These are phyloP conservation scores for Propithecus coquereli DNA, from an alignment of 2,113 vertebrate genomes.

Conservation along the genomic window DNA sequence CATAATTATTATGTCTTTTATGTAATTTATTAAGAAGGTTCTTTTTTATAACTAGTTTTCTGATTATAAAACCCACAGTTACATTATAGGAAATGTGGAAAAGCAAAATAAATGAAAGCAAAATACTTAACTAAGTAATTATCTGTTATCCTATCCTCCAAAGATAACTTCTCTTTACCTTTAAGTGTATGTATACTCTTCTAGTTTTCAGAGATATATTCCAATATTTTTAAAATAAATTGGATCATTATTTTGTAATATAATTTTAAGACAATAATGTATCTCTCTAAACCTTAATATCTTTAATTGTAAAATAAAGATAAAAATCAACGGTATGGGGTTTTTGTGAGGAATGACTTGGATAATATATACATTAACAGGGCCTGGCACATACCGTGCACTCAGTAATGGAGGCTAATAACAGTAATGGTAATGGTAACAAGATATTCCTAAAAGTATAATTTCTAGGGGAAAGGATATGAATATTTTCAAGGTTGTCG, in stretches of 20 bases:
- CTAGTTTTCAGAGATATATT: not conserved
- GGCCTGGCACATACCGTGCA: not conserved
- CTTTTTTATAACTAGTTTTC: not conserved
- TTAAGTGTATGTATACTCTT: not conserved
- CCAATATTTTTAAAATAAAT: not conserved
- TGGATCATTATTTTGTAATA: constrained; percentile 1
- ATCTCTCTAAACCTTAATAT: not conserved
- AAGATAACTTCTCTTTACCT: constrained; percentile 2
- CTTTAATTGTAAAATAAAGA: constrained; percentile 15
- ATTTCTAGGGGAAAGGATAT: not conserved
- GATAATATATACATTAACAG: not conserved
- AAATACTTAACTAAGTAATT: not conserved
- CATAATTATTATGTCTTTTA: not conserved
- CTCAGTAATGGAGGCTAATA: not conserved
- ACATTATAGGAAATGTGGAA: not conserved
- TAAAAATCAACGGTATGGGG: not conserved
- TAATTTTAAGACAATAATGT: not conserved
- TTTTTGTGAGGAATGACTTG: not conserved
- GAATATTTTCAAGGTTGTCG: constrained; percentile 22
- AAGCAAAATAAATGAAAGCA: not conserved
- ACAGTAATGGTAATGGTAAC: not conserved
- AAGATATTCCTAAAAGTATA: not conserved
- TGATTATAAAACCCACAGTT: not conserved
- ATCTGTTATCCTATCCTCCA: not conserved
- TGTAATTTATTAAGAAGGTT: not conserved